Percentiles rank a stretch among this genome's conserved stretches.
phyloP scores from a whole-genome alignment of 2,113 vertebrate species.

The Suricata suricatta region DNA sequence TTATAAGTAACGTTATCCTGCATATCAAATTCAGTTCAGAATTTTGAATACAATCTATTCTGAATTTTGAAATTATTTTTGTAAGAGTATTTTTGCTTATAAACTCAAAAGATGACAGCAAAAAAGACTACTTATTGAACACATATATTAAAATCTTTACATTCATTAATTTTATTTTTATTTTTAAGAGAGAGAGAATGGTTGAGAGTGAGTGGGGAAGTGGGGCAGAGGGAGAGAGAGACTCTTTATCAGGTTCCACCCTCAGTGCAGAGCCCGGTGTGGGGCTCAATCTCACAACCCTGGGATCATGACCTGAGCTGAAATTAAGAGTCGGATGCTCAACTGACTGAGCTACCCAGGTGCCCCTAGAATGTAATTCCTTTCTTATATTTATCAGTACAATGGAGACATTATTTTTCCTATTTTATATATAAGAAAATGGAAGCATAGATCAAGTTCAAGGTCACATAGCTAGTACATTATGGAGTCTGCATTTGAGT shows the following conservation, averaged over 20 bases:
- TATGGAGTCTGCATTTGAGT: background rate
- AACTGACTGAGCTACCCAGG: too few species aligned
- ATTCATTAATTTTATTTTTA: background rate
- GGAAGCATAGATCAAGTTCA: background rate
- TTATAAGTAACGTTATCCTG: background rate
- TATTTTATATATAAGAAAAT: background rate
- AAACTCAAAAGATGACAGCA: background rate
- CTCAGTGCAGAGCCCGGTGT: too few species aligned
- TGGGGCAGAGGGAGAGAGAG: too few species aligned
- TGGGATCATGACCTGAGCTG: too few species aligned
- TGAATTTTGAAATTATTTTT: constrained; percentile 6
- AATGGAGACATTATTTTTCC: background rate
- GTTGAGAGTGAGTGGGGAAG: too few species aligned
- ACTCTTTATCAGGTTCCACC: too few species aligned
- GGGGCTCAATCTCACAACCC: too few species aligned
- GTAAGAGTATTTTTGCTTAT: background rate
- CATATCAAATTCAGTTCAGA: background rate
- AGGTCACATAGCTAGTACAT: background rate
- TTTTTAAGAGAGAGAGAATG: too few species aligned
- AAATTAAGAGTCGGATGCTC: too few species aligned
- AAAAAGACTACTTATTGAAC: background rate
- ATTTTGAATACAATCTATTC: background rate
- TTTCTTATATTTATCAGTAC: background rate
- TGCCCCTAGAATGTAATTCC: background rate
- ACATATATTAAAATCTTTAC: background rate